These are phyloP conservation scores for Noturus placidus DNA, from an alignment of 2,113 vertebrate genomes.

Conservation along the genomic window DNA sequence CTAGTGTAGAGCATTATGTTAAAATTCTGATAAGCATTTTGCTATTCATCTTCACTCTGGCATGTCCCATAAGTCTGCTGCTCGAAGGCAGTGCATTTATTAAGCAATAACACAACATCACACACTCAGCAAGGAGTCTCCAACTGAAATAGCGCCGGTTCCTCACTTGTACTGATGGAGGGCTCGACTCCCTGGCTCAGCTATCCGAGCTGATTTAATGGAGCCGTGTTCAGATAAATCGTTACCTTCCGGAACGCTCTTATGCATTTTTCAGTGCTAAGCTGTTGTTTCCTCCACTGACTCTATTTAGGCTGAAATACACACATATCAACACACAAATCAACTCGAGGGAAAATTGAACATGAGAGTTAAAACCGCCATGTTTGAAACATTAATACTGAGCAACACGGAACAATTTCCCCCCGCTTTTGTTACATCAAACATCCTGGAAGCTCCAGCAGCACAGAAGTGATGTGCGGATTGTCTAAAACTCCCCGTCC, in stretches of 20 bases:
- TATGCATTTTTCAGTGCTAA: constrained; percentile 58
- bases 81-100: constrained; percentile 9
- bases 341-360: constrained; percentile 9
- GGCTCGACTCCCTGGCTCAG: background rate
- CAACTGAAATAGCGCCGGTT: background rate
- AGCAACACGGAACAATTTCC: background rate
- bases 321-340: background rate
- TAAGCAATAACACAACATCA: constrained; percentile 10
- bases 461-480: background rate
- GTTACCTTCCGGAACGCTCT: constrained; percentile 34
- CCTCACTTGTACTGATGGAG: constrained; percentile 7
- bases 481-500: background rate
- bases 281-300: constrained; percentile 53
- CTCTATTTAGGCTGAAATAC: constrained; percentile 22
- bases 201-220: constrained; percentile 17
- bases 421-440: background rate
- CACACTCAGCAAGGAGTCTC: background rate
- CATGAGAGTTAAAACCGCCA: background rate
- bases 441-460: constrained; percentile 5
- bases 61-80: constrained; percentile 28
- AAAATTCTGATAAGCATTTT: constrained; percentile 33
- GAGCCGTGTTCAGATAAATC: constrained; percentile 56
- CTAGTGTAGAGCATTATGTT: constrained; percentile 11
- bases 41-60: constrained; percentile 28
- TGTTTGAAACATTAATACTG: background rate